These are phyloP conservation scores for Corynorhinus townsendii DNA, from an alignment of 2,113 vertebrate genomes.

Conservation along the genomic window DNA sequence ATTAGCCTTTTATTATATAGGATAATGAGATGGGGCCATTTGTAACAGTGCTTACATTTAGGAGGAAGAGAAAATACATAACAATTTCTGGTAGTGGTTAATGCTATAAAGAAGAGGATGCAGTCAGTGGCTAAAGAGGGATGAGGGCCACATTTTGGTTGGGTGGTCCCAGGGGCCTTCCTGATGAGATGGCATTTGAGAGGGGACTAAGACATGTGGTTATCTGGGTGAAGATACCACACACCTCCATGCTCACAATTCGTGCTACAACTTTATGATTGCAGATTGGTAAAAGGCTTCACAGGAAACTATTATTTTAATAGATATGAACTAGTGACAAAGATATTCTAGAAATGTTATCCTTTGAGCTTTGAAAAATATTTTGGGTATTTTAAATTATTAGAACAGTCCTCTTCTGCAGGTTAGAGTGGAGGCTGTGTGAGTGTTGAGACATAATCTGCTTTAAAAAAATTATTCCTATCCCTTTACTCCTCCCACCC, in stretches of 20 bases:
- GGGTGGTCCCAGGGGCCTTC: background rate
- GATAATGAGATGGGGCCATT: background rate
- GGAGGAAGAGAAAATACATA: background rate
- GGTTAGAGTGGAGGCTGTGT: background rate
- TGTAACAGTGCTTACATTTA: background rate
- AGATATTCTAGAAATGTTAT: background rate
- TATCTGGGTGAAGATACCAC: background rate
- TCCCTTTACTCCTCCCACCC: too few relatives aligned
- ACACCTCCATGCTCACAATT: background rate
- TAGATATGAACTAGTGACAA: background rate
- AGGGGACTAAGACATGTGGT: background rate
- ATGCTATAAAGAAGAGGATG: background rate
- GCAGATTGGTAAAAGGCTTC: background rate
- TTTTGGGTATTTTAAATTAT: background rate
- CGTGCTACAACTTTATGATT: background rate
- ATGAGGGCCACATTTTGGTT: background rate
- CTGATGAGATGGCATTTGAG: background rate
- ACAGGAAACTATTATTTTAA: background rate
- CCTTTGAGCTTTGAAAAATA: background rate
- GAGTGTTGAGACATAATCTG: background rate
- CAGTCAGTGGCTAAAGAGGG: background rate
- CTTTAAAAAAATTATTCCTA: background rate
- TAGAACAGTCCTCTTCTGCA: background rate
- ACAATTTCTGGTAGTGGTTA: background rate
- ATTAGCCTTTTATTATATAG: too few relatives aligned